A percentile compares a stretch with the other conserved stretches of the same genome.
These are phyloP conservation scores for Pheosia gnoma DNA, from an alignment of 2,888 invertebrate genomes.

Conservation along the genomic window DNA sequence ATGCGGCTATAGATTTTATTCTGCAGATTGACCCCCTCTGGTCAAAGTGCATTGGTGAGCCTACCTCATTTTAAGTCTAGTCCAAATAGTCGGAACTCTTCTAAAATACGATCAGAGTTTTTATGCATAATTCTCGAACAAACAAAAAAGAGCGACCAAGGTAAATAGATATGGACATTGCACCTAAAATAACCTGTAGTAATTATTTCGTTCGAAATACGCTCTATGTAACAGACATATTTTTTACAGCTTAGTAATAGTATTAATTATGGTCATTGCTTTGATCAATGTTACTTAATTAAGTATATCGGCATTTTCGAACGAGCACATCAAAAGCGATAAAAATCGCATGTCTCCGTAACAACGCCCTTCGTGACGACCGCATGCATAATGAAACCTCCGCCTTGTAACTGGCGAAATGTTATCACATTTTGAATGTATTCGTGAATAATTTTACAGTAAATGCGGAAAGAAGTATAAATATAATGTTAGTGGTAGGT, in stretches of 20 bases:
- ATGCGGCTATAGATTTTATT: no score
- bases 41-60: no score
- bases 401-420: slow-evolving; percentile 21
- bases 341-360: slow-evolving; percentile 25
- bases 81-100: no score
- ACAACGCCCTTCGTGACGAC: slow-evolving; percentile 51
- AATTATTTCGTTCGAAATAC: no score
- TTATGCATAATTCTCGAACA: no score
- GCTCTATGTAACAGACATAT: no score
- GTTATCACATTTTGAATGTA: slow-evolving; percentile 19
- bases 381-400: slow-evolving; percentile 42
- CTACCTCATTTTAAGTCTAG: no score
- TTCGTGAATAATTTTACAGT: slow-evolving; percentile 2
- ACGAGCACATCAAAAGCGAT: slow-evolving; percentile 24
- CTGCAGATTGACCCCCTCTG: no score
- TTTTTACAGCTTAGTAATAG: neutral
- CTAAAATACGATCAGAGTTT: no score
- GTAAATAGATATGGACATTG: no score
- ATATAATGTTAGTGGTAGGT: neutral
- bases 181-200: no score
- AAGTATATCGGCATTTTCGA: slow-evolving; percentile 18
- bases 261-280: neutral
- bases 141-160: no score
- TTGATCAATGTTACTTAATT: slow-evolving; percentile 2
- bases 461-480: neutral